A percentile compares a stretch with the other conserved stretches of the same genome.
These are phyloP conservation scores for Brachirus orientalis DNA, from an alignment of 2,113 vertebrate species.

Conservation along the genomic window DNA sequence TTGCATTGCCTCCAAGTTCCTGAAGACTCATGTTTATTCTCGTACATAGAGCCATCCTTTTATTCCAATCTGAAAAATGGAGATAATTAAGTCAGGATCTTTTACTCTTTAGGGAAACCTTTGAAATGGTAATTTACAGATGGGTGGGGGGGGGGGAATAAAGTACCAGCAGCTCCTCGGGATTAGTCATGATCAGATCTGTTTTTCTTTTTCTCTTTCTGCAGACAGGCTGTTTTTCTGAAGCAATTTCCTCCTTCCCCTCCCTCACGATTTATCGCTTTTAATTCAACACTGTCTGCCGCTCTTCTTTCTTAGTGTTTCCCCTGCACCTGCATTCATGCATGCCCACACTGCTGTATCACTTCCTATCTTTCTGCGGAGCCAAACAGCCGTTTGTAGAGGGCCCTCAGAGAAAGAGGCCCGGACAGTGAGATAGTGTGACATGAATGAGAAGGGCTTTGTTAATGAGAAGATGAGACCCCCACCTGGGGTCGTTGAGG, in stretches of 20 bases:
- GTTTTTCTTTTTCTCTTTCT: not conserved
- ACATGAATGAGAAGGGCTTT: constrained; percentile 49
- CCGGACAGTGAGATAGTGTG: constrained; percentile 36
- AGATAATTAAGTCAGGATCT: not conserved
- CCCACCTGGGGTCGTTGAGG: constrained; percentile 26
- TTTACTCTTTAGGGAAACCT: not conserved
- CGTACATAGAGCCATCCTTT: not conserved
- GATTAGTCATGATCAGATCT: too few species aligned
- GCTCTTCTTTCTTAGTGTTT: constrained; percentile 21
- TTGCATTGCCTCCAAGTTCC: too few species aligned
- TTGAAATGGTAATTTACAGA: not conserved
- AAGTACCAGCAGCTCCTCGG: not conserved
- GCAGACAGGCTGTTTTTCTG: not conserved
- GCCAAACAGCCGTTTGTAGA: constrained; percentile 27
- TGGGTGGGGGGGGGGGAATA: too few species aligned
- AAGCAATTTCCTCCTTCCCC: not conserved
- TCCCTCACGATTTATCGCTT: not conserved
- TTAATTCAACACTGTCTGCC: constrained; percentile 1
- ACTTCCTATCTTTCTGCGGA: constrained; percentile 9
- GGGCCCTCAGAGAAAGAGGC: constrained; percentile 31
- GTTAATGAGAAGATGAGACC: constrained; percentile 34
- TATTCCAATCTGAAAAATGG: not conserved
- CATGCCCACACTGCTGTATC: constrained; percentile 10
- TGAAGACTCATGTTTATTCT: too few species aligned
- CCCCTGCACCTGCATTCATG: constrained; percentile 10